Conservation (phyloP, 2,888 invertebrate species). For the Cyclophora albipunctata region DNA sequence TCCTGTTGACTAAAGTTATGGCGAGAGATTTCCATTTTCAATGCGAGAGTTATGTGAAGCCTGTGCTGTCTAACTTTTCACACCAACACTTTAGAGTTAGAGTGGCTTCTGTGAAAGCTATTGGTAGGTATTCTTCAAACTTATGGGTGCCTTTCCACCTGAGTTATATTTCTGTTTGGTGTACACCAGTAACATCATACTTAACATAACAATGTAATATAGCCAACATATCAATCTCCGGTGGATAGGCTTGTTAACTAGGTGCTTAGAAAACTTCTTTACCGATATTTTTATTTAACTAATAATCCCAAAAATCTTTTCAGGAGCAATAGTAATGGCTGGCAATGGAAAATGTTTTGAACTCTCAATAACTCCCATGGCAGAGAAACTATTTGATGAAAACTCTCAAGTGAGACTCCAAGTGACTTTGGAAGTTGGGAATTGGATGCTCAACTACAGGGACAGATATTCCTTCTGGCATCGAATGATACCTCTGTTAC, state of each 20-base stretch:
- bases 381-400: conserved; percentile 91
- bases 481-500: conserved; percentile 86
- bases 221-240: too few species aligned
- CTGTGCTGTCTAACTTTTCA: conserved; percentile 81
- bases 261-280: too few species aligned
- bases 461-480: conserved; percentile 95
- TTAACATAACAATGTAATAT: too few species aligned
- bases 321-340: conserved; percentile 78
- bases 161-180: too few species aligned
- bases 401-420: conserved; percentile 85
- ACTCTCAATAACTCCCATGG: conserved; percentile 84
- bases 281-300: too few species aligned
- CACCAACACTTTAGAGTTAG: conserved; percentile 91
- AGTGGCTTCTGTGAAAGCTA: conserved; percentile 81
- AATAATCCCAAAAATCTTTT: too few species aligned
- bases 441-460: conserved; percentile 83
- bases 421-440: conserved; percentile 84
- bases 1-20: conserved; percentile 77
- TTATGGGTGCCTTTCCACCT: background rate
- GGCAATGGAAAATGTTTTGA: conserved; percentile 83
- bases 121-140: conserved; percentile 66
- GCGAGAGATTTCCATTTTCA: conserved; percentile 84
- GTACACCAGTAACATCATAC: too few species aligned
- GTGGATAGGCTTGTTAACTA: too few species aligned
- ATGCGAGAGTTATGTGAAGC: conserved; percentile 83